Evolutionary conservation across 1,140 invertebrate species (phyloP).

Genomic region (Drosophila kikkawai): DNA sequence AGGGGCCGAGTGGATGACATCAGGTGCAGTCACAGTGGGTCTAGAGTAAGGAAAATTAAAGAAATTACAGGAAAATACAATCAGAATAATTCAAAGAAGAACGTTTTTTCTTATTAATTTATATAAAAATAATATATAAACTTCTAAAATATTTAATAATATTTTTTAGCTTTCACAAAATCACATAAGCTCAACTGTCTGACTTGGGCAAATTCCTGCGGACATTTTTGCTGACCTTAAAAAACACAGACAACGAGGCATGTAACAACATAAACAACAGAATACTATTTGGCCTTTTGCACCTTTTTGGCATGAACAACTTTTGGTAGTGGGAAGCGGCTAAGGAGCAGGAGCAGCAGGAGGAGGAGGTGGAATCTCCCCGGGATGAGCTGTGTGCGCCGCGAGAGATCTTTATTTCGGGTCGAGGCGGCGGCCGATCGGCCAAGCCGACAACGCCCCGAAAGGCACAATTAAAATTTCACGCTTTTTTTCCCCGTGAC

Average conservation of each 20-base stretch:
- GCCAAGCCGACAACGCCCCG: conserved; percentile 72
- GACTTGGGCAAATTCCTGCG: conserved; percentile 53
- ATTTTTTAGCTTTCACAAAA: background rate
- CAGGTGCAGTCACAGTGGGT: conserved; percentile 63
- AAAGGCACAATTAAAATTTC: conserved; percentile 83
- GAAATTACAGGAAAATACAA: background rate
- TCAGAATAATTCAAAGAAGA: too few relatives aligned
- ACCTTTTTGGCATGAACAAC: conserved; percentile 81
- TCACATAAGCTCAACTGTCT: conserved; percentile 27
- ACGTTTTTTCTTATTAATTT: too few relatives aligned
- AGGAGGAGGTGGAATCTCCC: conserved; percentile 20
- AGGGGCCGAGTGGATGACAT: conserved; percentile 51
- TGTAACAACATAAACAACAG: conserved; percentile 82
- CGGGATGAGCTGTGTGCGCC: conserved; percentile 68
- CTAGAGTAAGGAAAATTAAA: background rate
- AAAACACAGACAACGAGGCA: conserved; percentile 67
- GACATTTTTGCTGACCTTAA: conserved; percentile 62
- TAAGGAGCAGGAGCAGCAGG: background rate
- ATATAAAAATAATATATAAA: too few relatives aligned
- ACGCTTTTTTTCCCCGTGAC: conserved; percentile 51
- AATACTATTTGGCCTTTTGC: conserved; percentile 82
- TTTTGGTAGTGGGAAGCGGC: conserved; percentile 55
- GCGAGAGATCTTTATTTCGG: conserved; percentile 78
- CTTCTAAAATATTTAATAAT: too few relatives aligned
- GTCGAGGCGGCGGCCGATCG: conserved; percentile 57